Evolutionary conservation across 2,888 invertebrate genomes (phyloP), one percentile per base, ranked within the genome.

Genomic region (Notodonta dromedarius): DNA sequence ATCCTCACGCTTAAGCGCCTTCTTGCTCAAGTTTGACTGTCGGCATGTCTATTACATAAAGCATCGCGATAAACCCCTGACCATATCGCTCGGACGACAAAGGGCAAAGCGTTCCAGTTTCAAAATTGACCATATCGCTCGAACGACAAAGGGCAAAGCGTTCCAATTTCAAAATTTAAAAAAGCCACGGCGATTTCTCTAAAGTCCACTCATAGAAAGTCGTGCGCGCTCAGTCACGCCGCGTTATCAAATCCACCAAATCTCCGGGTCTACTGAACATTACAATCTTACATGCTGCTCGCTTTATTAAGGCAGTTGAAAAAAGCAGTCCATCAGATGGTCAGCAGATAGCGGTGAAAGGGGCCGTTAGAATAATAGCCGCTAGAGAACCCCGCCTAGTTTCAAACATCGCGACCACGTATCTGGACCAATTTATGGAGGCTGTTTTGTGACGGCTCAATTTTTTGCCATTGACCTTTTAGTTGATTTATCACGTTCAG

Each of bases 341-440:
- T 87, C 91, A 91, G 85, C 74, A 88, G 93, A 93, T 93, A 92
- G 88, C 89, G 92, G 92, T 93, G 93, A 93, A 93, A 93, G 92
- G 91, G 77, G 88, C 92, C 91, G 92, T 92, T 93, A 93, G 76
- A 83, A 84, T 90, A 88, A 91, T 90, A 85, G 89, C 87, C 87
- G 74, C 84, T 87, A 83, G 83, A 84, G 87, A 85, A 84, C 84
- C 84, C 85, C 86, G 83, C 79, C 86, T 86, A 84, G 83, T 86
- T 84, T 80, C 69, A 70, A 77, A 77, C 76, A 62, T 68, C 71
- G 60, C 61, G 72, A 74, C 77, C 79, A 82, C 79, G 77, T 79
- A 80, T 84, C 77, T 78, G 76, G 77, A 83, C 76, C 82, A 83
- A 84, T 83, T 82, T 83, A 80, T 78, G 64, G 75, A 75, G 76